phyloP scores from a whole-genome alignment of 1,140 invertebrate species.

The Chironomus striatipennis region DNA sequence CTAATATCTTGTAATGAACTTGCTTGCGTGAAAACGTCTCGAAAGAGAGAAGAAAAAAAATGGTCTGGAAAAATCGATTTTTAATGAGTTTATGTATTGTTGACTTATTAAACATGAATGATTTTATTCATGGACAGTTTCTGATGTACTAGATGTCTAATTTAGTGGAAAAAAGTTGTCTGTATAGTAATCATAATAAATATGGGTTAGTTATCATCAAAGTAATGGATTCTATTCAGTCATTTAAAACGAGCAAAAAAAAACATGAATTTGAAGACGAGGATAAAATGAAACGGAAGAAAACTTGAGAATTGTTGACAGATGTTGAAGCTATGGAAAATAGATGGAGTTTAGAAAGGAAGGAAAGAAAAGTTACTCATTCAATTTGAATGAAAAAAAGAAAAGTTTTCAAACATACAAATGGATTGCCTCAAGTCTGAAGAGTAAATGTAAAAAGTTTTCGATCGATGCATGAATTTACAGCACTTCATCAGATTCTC shows the following conservation, averaged over 20 bases:
- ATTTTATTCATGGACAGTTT: background rate
- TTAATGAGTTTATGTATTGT: background rate
- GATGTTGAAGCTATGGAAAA: background rate
- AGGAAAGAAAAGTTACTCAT: background rate
- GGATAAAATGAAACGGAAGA: background rate
- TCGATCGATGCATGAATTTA: too few relatives aligned
- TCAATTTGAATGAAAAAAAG: too few relatives aligned
- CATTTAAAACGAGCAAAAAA: background rate
- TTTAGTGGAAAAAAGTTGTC: background rate
- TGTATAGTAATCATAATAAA: too few relatives aligned
- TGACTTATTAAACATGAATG: conserved; percentile 10
- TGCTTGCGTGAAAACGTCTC: too few relatives aligned
- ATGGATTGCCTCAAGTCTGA: too few relatives aligned
- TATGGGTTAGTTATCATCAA: background rate
- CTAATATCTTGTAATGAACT: too few relatives aligned
- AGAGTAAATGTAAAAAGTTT: too few relatives aligned
- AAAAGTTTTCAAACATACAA: too few relatives aligned
- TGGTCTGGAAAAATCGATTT: conserved; percentile 5
- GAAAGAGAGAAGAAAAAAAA: background rate
- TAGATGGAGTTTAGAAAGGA: background rate
- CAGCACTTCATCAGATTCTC: too few relatives aligned
- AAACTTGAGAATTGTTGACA: background rate
- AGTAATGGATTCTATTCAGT: background rate
- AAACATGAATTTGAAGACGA: background rate
- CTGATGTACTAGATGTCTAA: background rate